phyloP scores from a whole-genome alignment of 2,888 invertebrate genomes.

The Melangyna quadrimaculata region DNA sequence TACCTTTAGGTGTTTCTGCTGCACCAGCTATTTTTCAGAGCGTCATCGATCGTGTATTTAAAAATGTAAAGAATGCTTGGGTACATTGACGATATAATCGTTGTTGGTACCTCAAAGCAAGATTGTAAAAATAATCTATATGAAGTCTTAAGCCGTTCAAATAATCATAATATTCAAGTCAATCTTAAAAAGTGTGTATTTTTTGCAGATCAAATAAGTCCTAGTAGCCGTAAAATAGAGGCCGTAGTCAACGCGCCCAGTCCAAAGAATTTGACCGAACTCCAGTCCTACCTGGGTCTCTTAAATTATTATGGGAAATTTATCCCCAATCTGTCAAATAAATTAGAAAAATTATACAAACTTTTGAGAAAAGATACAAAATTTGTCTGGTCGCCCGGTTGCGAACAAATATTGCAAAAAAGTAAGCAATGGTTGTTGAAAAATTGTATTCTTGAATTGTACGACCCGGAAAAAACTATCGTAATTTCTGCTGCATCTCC shows the following conservation, averaged over 20 bases:
- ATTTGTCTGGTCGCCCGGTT: conserved; percentile 14
- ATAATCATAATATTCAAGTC: conserved; percentile 16
- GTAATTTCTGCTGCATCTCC: conserved; percentile 47
- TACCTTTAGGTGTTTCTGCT: conserved; percentile 2
- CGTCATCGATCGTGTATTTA: conserved; percentile 3
- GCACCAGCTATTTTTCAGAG: conserved; percentile 28
- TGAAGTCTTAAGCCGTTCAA: conserved; percentile 7
- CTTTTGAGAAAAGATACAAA: conserved; percentile 12
- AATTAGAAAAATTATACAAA: background rate
- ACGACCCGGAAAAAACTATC: conserved; percentile 47
- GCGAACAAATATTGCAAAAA: conserved; percentile 20
- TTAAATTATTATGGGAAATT: conserved; percentile 22
- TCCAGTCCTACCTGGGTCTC: conserved; percentile 25
- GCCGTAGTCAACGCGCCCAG: conserved; percentile 9
- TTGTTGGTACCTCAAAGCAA: conserved; percentile 3
- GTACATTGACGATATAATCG: conserved; percentile 22
- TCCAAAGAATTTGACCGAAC: conserved; percentile 18
- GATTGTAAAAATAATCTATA: background rate
- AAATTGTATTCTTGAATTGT: conserved; percentile 25
- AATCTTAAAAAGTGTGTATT: conserved; percentile 28
- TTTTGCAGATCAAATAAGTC: conserved; percentile 17
- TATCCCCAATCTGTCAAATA: conserved; percentile 20
- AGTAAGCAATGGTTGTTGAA: conserved; percentile 25
- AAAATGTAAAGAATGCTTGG: conserved; percentile 11
- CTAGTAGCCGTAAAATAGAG: conserved; percentile 16